Percentiles rank a stretch among this genome's conserved stretches.
phyloP scores from a whole-genome alignment of 2,113 vertebrate genomes.

The Gallinago jamesoni region DNA sequence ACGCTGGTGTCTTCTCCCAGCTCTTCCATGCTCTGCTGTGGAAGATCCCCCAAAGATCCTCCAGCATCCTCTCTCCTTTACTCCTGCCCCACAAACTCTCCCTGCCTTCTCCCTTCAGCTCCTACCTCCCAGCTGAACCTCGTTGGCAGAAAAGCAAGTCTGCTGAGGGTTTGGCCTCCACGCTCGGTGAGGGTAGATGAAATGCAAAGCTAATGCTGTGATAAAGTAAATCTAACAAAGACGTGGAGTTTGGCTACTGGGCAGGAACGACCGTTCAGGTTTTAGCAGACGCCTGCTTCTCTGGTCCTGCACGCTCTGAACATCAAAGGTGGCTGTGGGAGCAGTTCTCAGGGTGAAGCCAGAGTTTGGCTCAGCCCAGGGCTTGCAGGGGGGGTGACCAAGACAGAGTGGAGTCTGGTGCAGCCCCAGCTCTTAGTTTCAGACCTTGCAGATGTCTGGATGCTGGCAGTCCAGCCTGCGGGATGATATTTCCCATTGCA shows the following conservation, averaged over 20 bases:
- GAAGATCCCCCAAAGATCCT: not conserved
- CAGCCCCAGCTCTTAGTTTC: not conserved
- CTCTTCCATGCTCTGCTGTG: not conserved
- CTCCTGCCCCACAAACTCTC: not conserved
- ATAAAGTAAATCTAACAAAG: not conserved
- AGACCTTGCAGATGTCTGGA: not conserved
- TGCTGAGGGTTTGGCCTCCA: not conserved
- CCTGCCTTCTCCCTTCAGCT: not conserved
- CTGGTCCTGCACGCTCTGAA: fast-evolving
- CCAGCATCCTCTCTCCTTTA: not conserved
- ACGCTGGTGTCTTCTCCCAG: not conserved
- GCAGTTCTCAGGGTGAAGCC: not conserved
- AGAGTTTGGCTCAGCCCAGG: not conserved
- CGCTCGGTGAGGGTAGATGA: not conserved
- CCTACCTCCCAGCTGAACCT: not conserved
- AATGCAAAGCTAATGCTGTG: not conserved
- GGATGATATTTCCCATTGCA: fast-evolving
- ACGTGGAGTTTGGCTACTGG: not conserved
- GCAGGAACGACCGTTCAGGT: not conserved
- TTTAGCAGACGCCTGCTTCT: not conserved
- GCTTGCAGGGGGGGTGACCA: not conserved
- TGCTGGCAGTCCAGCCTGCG: not conserved
- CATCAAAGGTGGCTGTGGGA: not conserved
- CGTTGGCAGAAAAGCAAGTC: not conserved
- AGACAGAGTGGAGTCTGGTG: not conserved